Percentiles rank a stretch among this genome's conserved stretches.
Evolutionary conservation across 2,113 vertebrate genomes (phyloP).

Genomic region (Neomonachus schauinslandi): DNA sequence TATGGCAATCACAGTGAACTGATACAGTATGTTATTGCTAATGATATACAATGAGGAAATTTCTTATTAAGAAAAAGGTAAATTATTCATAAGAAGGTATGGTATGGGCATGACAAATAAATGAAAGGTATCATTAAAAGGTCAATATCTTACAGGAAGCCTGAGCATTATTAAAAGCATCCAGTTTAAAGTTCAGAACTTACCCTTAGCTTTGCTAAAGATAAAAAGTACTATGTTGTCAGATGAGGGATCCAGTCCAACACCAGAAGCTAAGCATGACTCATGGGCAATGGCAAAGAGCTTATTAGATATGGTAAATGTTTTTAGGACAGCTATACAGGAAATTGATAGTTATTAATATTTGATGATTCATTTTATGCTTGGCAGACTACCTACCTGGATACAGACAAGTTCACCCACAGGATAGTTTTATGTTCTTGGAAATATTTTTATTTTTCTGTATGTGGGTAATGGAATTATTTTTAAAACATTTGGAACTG

Average conservation of each 20-base stretch:
- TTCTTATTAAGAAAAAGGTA: background rate
- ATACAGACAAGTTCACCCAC: constrained; percentile 56
- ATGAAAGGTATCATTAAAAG: background rate
- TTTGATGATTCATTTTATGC: constrained; percentile 74
- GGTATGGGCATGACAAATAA: background rate
- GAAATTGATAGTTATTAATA: constrained; percentile 76
- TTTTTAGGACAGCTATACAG: constrained; percentile 64
- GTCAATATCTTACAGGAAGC: background rate
- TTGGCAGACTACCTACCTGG: constrained; percentile 38
- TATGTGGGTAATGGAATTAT: constrained; percentile 58
- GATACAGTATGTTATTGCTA: background rate
- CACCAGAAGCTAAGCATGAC: constrained; percentile 58
- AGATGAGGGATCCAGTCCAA: background rate
- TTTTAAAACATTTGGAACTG: constrained; percentile 66
- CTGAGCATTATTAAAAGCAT: background rate
- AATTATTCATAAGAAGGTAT: background rate
- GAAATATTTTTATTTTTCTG: constrained; percentile 61
- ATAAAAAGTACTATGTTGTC: background rate
- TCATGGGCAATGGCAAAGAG: constrained; percentile 43
- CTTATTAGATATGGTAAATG: constrained; percentile 49
- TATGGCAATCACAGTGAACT: background rate
- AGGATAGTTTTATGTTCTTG: constrained; percentile 47
- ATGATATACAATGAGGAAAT: background rate
- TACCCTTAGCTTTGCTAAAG: background rate
- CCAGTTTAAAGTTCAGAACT: background rate